Percentiles rank a stretch among this genome's conserved stretches.
Conservation (phyloP, 2,113 vertebrate genomes). For the Gallinago media region DNA sequence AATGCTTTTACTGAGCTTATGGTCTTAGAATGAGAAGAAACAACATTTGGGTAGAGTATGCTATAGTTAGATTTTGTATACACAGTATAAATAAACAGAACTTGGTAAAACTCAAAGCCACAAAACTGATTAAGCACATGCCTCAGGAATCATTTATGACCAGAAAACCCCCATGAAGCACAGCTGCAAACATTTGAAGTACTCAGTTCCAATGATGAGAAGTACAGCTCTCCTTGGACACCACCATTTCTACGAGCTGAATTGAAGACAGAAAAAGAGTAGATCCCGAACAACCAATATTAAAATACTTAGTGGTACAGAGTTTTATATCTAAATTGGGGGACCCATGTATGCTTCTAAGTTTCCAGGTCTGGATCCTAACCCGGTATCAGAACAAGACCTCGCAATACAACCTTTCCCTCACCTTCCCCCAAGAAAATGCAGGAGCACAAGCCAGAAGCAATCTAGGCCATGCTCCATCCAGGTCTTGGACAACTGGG, state of each 20-base stretch:
- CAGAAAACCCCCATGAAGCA: not conserved
- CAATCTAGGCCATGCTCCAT: not conserved
- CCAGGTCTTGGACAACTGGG: not conserved
- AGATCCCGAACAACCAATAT: not conserved
- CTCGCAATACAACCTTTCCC: not conserved
- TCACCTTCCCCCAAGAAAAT: not conserved
- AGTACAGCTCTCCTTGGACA: not conserved
- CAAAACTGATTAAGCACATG: not conserved
- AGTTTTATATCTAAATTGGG: not conserved
- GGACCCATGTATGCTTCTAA: accelerated
- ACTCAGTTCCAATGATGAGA: not conserved
- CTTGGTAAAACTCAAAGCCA: slow-evolving; percentile 32
- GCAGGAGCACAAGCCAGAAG: not conserved
- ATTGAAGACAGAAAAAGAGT: not conserved
- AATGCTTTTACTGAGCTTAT: not conserved
- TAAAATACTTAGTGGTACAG: not conserved
- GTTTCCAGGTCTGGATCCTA: not conserved
- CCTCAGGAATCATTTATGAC: not conserved
- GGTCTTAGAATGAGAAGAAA: not conserved
- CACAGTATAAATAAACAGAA: not conserved
- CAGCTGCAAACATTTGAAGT: slow-evolving; percentile 13
- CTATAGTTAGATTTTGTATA: slow-evolving; percentile 10
- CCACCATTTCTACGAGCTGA: not conserved
- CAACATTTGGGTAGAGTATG: not conserved
- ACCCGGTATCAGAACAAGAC: not conserved